Base-by-base conservation (phyloP, 2,888 invertebrate species). In the Caenorhabditis japonica region DNA sequence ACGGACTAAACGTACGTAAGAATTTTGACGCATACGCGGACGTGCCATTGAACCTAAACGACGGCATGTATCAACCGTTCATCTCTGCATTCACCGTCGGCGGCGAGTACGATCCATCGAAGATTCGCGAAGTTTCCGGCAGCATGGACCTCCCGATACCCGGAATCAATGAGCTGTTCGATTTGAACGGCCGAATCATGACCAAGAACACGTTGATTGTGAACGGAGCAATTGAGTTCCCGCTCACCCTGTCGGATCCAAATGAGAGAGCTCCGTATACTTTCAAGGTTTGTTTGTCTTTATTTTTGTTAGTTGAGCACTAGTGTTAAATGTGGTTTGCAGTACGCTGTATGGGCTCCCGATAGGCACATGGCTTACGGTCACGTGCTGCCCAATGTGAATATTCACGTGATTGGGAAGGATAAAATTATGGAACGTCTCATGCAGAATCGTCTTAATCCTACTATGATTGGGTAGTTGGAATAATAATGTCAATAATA, bases 1-100 rank as follows among this genome's bases (percentile, higher is more conserved):
- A 74, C 56, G 77, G 77, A 12, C 51, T 84, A 33, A 73, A 75
- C 19, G 84, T 84, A 25, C 69, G 79, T 8, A 66, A 78, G 10
- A 82, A 84, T 49, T 84, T 81, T 36, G 84, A 84, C 39, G 75
- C 81, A 8, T 82, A 77, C 46, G 83, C 82, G n/a, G 83, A 84
- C 59, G 75, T 77, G 4, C 79, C 81, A 1, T 52, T 83, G 33
- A 56, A 70, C 46, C 15, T 64, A 15, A 75, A 78, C 49, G 77
- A 81, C 39, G 81, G 81, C 25, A 53, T 68, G 53, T 80, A 81
- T 47, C 81, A 82, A 58, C 82, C 82, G 0, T 82, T 82, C 55
- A 52, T 82, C 15, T 68, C 74, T 15, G 76, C 77, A 8, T 70
- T 72, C 46, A 66, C 77, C 1, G 79, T 77, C 2, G 82, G 82